phyloP scores from a whole-genome alignment of 2,888 invertebrate genomes.

The Nemotelus pantherinus region DNA sequence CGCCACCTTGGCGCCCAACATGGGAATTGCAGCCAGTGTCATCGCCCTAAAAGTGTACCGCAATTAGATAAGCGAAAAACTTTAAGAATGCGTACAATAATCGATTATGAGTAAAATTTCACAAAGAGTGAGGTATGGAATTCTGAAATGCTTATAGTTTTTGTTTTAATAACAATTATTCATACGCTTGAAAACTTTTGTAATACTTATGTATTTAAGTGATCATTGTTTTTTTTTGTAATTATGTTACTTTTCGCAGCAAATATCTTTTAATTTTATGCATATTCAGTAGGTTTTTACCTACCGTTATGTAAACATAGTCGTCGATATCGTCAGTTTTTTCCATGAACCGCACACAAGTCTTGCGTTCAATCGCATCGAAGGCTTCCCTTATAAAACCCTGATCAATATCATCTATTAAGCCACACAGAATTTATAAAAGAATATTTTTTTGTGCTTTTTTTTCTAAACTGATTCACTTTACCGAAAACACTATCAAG shows the following conservation, averaged over 20 bases:
- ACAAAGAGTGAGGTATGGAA: no score
- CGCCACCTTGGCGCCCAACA: conserved; percentile 72
- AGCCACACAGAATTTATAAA: no score
- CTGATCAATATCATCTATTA: conserved; percentile 59
- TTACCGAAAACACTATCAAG: conserved; percentile 68
- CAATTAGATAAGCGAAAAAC: neutral
- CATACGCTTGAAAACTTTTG: no score
- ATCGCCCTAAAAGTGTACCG: conserved; percentile 11
- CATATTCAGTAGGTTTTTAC: neutral
- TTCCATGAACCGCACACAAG: conserved; percentile 77
- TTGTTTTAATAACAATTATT: no score
- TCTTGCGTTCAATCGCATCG: conserved; percentile 74
- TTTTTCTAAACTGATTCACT: neutral
- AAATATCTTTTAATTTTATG: no score
- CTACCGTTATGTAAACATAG: conserved; percentile 57
- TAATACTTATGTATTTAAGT: no score
- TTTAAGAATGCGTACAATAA: neutral
- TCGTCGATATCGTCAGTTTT: conserved; percentile 63
- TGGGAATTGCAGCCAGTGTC: conserved; percentile 78
- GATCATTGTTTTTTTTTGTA: no score
- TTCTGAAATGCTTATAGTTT: no score
- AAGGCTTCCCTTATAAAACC: no score
- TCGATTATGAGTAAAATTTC: neutral
- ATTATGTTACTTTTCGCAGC: no score
- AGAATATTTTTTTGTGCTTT: no score